phyloP scores from a whole-genome alignment of 2,113 vertebrate genomes.

The Lipophrys pholis region DNA sequence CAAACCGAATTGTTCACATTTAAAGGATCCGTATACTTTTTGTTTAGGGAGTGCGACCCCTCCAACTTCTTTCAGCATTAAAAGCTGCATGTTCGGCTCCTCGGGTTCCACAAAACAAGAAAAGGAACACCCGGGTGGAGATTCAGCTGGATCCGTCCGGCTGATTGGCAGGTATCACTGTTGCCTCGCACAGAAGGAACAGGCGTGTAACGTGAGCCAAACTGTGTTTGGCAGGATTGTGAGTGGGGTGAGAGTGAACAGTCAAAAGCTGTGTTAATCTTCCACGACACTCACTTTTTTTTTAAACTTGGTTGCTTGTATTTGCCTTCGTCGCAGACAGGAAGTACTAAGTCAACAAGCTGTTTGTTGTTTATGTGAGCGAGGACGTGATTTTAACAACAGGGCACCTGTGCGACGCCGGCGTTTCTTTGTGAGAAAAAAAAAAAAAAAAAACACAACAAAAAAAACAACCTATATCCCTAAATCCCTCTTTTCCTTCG shows the following conservation, averaged over 20 bases:
- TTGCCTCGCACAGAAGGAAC: conserved; percentile 34
- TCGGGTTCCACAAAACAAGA: conserved; percentile 65
- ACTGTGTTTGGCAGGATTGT: conserved; percentile 55
- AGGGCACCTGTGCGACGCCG: neutral
- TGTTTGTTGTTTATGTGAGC: neutral
- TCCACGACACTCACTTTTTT: conserved; percentile 16
- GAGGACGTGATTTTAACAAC: neutral
- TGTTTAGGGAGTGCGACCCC: too few species aligned
- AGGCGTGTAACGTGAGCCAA: conserved; percentile 66
- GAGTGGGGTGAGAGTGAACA: conserved; percentile 52
- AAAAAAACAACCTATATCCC: too few species aligned
- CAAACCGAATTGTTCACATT: too few species aligned
- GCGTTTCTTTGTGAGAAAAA: neutral
- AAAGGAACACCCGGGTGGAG: conserved; percentile 69
- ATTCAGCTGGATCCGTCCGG: conserved; percentile 62
- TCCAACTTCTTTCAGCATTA: conserved; percentile 27
- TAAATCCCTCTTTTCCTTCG: neutral
- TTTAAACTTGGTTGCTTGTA: conserved; percentile 36
- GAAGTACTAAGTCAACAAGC: conserved; percentile 4
- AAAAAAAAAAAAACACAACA: too few species aligned
- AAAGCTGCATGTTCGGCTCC: conserved; percentile 48
- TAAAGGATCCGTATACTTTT: too few species aligned
- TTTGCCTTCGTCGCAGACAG: conserved; percentile 45
- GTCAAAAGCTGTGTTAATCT: conserved; percentile 58
- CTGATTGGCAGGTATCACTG: conserved; percentile 58